A percentile compares a stretch with the other conserved stretches of the same genome.
Conservation (phyloP, 2,888 invertebrate genomes). For the Luperina testacea region DNA sequence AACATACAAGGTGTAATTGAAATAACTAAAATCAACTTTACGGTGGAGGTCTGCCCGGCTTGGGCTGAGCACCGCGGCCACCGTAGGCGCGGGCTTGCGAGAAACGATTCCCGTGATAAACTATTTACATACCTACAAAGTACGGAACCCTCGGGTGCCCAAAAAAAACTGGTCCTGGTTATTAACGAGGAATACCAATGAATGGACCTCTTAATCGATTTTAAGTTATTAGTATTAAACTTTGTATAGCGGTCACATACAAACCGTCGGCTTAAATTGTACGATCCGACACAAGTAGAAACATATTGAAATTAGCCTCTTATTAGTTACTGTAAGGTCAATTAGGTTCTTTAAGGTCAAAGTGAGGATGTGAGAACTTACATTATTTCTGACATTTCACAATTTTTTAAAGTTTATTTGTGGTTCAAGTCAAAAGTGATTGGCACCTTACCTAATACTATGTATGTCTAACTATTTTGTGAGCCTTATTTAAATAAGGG, state of each 20-base stretch:
- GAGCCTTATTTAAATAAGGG: neutral
- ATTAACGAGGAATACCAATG: too few species aligned
- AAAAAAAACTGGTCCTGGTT: too few species aligned
- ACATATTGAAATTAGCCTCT: slow-evolving; percentile 55
- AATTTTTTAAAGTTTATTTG: slow-evolving; percentile 21
- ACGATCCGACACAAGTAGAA: neutral
- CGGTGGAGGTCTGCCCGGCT: too few species aligned
- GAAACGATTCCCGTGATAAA: too few species aligned
- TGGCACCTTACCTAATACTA: neutral
- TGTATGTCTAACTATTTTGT: neutral
- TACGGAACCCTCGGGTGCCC: too few species aligned
- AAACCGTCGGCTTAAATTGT: neutral
- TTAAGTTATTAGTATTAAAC: too few species aligned
- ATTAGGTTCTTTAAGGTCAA: slow-evolving; percentile 67
- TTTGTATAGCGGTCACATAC: neutral
- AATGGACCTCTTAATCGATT: too few species aligned
- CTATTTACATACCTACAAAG: too few species aligned
- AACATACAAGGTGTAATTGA: too few species aligned
- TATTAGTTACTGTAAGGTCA: slow-evolving; percentile 66
- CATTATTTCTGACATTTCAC: slow-evolving; percentile 80
- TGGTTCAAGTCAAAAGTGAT: slow-evolving; percentile 56
- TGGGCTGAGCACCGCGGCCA: too few species aligned
- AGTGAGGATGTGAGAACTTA: slow-evolving; percentile 71
- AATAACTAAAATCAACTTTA: too few species aligned
- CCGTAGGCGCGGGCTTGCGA: too few species aligned